Evolutionary conservation across 2,797 vertebrate genomes (phyloP).

Genomic region (Falco berigora): DNA sequence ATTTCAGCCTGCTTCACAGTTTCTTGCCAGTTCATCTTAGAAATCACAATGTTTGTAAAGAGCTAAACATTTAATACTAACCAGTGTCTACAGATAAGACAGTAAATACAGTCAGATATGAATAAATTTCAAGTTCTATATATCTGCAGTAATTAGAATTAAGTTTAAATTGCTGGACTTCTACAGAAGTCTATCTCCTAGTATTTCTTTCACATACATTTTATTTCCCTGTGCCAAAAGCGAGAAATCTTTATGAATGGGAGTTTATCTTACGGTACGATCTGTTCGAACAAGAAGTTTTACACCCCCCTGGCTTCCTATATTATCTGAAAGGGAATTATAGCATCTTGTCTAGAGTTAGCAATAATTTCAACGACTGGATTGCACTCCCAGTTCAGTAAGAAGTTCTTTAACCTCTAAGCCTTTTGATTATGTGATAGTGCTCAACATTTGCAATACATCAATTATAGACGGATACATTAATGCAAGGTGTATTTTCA

Average conservation of each 20-base stretch:
- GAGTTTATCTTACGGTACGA: background rate
- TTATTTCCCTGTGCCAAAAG: background rate
- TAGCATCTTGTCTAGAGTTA: background rate
- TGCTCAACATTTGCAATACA: background rate
- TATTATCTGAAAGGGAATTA: slow-evolving; percentile 25
- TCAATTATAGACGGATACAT: slow-evolving; percentile 1
- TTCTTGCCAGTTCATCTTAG: background rate
- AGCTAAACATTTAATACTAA: background rate
- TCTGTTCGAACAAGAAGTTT: background rate
- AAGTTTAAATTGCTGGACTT: background rate
- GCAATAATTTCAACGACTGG: background rate
- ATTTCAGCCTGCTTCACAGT: background rate
- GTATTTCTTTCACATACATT: background rate
- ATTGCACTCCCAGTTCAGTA: background rate
- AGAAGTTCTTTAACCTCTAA: slow-evolving; percentile 44
- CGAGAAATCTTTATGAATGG: background rate
- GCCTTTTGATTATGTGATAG: slow-evolving; percentile 25
- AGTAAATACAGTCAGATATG: background rate
- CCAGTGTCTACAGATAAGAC: background rate
- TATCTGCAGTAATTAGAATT: background rate
- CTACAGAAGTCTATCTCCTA: background rate
- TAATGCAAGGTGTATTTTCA: slow-evolving; percentile 11
- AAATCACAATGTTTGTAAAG: background rate
- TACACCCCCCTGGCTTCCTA: background rate
- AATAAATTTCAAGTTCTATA: background rate